Base-by-base conservation (phyloP, 2,888 invertebrate species). In the Oligia strigilis region DNA sequence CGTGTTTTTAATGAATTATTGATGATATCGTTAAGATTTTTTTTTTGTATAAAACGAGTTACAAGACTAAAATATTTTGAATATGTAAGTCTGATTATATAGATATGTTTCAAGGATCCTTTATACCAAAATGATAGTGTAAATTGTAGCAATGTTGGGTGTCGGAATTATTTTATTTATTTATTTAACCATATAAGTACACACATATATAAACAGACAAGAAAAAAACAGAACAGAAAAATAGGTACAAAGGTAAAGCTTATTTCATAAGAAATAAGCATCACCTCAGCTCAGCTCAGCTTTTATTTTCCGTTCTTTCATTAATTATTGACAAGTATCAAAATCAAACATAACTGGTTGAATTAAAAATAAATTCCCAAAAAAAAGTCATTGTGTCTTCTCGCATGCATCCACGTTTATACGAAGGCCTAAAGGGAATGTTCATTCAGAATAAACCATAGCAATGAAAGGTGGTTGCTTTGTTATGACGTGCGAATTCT, bases 1-100 rank as follows among this genome's bases (percentile, higher is more conserved):
- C 2, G 11, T 67, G 11, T 40, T 49, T 17, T 69, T 70, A 11
- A 58, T 72, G 19, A 70, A 72, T 71, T 49, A 79, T 76, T 65
- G 9, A 60, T 71, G 69, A 73, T 65, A 13, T 43, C 29, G 29
- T 64, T 62, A 52, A 11, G 4, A 49, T 2, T 49, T 14, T 43
- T 43, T 29, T 36, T 29, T 46, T 46, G 17, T 43, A 14, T 4
- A 13, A 69, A 62, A 40, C 5, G 13, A 43, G 40, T 29, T 3
- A 4, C 19, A 29, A 23, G 3, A 17, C 11, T 36, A 75, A 29
- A 36, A 52, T 62, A 58, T 43, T 62, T 29, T 40, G 19, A 36
- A 49, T 75, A 66, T 58, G 3, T 0, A 36, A 66, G 5, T 9
- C 13, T 58, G 29, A 75, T 49, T n/a, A 40, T 23, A 49, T n/a